A percentile compares a stretch with the other conserved stretches of the same genome.
Conservation (phyloP, 2,797 vertebrate genomes). For the Australoheros facetus region DNA sequence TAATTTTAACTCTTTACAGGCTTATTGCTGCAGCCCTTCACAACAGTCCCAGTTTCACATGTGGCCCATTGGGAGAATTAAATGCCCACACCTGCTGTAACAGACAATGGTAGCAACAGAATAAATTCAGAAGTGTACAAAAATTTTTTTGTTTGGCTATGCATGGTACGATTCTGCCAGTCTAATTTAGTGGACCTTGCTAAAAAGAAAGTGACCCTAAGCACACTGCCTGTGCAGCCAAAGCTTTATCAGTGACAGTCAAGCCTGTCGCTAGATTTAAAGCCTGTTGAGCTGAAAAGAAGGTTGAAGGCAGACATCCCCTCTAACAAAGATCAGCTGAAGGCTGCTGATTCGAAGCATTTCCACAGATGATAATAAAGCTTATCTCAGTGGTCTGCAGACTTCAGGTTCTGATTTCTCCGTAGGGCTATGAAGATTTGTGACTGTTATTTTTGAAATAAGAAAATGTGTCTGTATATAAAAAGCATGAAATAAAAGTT, state of each 20-base stretch:
- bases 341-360: neutral
- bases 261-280: neutral
- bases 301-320: neutral
- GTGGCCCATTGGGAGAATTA: neutral
- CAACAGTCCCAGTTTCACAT: neutral
- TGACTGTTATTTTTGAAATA: neutral
- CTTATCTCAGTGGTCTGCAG: neutral
- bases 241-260: slow-evolving; percentile 2
- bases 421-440: neutral
- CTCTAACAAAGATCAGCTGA: neutral
- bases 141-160: neutral
- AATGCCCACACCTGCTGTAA: neutral
- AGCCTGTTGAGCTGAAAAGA: neutral
- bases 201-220: neutral
- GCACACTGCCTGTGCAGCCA: neutral
- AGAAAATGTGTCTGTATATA: neutral
- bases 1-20: neutral
- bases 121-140: neutral
- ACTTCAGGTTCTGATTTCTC: neutral
- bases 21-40: neutral
- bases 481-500: neutral
- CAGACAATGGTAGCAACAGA: neutral
- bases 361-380: neutral
- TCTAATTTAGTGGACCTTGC: neutral
- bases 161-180: neutral